Evolutionary conservation across 2,888 invertebrate species (phyloP).

Genomic region (Sceliomorpha sp.): DNA sequence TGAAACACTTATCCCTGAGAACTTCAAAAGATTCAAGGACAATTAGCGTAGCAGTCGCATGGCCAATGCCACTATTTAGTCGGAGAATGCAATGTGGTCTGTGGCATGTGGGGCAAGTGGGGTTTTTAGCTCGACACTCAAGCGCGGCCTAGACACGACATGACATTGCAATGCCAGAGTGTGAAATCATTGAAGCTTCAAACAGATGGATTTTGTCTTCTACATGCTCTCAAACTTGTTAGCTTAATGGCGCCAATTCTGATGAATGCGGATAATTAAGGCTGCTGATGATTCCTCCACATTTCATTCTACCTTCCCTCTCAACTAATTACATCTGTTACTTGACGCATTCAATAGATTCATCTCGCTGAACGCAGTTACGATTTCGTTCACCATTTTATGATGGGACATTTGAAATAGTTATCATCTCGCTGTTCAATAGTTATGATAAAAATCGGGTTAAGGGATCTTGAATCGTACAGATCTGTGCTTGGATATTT

Average conservation of each 20-base stretch:
- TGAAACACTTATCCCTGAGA: conserved; percentile 44
- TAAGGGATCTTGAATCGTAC: conserved; percentile 19
- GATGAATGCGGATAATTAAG: conserved; percentile 43
- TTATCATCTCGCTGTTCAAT: conserved; percentile 2
- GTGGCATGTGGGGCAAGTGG: conserved; percentile 52
- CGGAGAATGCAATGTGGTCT: conserved; percentile 34
- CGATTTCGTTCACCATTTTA: not conserved
- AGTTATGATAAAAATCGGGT: conserved; percentile 18
- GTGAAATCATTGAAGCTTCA: conserved; percentile 20
- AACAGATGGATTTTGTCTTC: conserved; percentile 6
- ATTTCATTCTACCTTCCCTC: not conserved
- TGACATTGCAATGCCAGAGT: conserved; percentile 29
- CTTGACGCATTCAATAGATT: conserved; percentile 1
- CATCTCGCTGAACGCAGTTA: not conserved
- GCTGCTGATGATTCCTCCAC: conserved; percentile 16
- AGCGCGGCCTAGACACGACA: conserved; percentile 41
- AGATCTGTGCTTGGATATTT: not conserved
- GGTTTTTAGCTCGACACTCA: conserved; percentile 38
- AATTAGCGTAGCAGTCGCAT: conserved; percentile 27
- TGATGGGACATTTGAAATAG: conserved; percentile 7
- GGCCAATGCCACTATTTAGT: conserved; percentile 49
- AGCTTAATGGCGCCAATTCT: conserved; percentile 15
- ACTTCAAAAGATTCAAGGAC: conserved; percentile 43
- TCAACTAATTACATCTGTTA: conserved; percentile 18
- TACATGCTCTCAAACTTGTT: not conserved